Base-by-base conservation (phyloP, 2,797 vertebrate species). In the Mormyrus hasselquistii region DNA sequence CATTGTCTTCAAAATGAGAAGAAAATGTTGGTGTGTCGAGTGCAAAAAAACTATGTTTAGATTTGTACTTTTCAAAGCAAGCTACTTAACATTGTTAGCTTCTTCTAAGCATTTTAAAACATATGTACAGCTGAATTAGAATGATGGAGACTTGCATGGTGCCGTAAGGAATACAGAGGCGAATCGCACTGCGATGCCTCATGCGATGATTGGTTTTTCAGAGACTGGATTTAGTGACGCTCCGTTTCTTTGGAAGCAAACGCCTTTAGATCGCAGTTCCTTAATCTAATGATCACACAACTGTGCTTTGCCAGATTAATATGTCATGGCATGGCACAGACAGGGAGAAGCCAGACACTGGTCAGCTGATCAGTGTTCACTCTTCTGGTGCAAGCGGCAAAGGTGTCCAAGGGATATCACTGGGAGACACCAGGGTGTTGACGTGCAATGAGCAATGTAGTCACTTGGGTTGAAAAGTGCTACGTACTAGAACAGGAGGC, bases 61-160 rank as follows among this genome's bases (percentile, higher is more conserved):
- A 62, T 87, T 87, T 87, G 29, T 38, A 55, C 25, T 87, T 87
- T 87, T 87, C 50, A 50, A 87, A 38, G 12, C 38, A 44, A 41
- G 34, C 86, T 44, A 10, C 16, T 49, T 49, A 47, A 12, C n/a
- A 62, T 8, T 0, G 7, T n/a, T 55, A 34, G 29, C 52, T 57
- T 55, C 9, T 84, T 50, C 41, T 49, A 49, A 84, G 22, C 41
- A 22, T 50, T 84, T 59, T 41, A 38, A 34, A 87, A 57, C 55
- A 14, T 14, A 8, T 59, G n/a, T 59, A n/a, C 49, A 19, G 52
- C 25, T 53, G 8, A 55, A 55, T 57, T 19, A 19, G 14, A 59
- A 29, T 57, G 14, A 55, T 19, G 25, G 50, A 34, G n/a, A 87
- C 50, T 62, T 65, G 57, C 38, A 65, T 62, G n/a, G 16, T 44